Evolutionary conservation across 2,888 invertebrate species (phyloP).

Genomic region (Sepiola atlantica): DNA sequence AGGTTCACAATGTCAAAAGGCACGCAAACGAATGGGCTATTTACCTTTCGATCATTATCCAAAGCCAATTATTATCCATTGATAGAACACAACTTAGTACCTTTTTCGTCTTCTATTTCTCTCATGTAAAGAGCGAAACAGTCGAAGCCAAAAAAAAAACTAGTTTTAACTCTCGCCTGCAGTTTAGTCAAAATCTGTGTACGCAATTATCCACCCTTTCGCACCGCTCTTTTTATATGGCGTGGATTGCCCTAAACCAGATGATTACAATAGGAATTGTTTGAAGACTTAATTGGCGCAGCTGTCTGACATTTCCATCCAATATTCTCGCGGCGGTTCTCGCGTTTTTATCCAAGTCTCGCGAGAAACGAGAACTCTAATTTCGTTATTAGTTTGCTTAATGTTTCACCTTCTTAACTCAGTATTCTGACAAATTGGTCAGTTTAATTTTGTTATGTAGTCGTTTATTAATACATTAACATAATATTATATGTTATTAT

Average conservation of each 20-base stretch:
- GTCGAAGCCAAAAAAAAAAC: neutral
- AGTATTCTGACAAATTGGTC: no score
- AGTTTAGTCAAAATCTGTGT: neutral
- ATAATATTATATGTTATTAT: no score
- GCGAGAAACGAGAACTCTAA: no score
- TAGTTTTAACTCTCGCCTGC: neutral
- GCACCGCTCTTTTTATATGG: neutral
- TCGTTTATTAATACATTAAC: no score
- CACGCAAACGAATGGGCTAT: neutral
- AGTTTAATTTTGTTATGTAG: no score
- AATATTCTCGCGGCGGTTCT: neutral
- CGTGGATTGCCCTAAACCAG: slow-evolving; percentile 32
- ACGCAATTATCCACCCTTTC: neutral
- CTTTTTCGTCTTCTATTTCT: neutral
- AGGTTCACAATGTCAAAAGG: neutral
- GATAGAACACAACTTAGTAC: neutral
- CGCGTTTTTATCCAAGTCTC: no score
- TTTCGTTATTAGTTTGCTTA: no score
- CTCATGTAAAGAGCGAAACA: no score
- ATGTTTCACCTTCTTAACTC: no score
- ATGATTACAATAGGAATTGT: slow-evolving; percentile 8
- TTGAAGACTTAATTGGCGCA: neutral
- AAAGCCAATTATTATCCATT: slow-evolving; percentile 32
- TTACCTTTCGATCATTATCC: neutral
- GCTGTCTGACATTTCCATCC: neutral